A percentile compares a stretch with the other conserved stretches of the same genome.
Evolutionary conservation across 2,888 invertebrate species (phyloP).

Genomic region (Chaetogeoica ovagalla): DNA sequence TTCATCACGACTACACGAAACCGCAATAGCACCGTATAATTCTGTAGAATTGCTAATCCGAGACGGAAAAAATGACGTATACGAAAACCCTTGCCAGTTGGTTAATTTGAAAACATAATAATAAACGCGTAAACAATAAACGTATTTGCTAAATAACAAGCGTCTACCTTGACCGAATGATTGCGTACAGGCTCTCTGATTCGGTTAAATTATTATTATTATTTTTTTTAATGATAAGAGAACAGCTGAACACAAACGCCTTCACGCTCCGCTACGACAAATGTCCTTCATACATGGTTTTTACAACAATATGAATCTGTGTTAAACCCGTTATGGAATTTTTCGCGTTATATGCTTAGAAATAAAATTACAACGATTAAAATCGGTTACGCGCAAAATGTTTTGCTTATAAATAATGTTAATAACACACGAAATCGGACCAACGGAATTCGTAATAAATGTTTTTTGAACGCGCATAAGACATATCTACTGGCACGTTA

Average conservation of each 20-base stretch:
- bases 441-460: not conserved
- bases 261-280: constrained; percentile 28
- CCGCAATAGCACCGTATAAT: not conserved
- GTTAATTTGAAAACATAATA: constrained; percentile 7
- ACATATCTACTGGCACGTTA: not conserved
- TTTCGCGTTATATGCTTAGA: not conserved
- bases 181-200: constrained; percentile 39
- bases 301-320: not conserved
- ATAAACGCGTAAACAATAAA: not conserved
- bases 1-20: not conserved
- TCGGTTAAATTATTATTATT: constrained; percentile 17
- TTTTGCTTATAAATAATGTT: not conserved
- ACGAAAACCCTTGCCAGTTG: not conserved
- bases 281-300: constrained; percentile 33
- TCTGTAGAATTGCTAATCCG: not conserved
- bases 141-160: not conserved
- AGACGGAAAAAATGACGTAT: not conserved
- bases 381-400: not conserved
- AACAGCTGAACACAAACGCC: constrained; percentile 32
- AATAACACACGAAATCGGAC: not conserved
- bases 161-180: constrained; percentile 42
- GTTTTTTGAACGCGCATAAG: not conserved
- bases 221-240: constrained; percentile 25
- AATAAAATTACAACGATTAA: not conserved
- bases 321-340: not conserved